Percentiles rank a stretch among this genome's conserved stretches.
These are phyloP conservation scores for Mungos mungo DNA, from an alignment of 2,113 vertebrate genomes.

Conservation along the genomic window DNA sequence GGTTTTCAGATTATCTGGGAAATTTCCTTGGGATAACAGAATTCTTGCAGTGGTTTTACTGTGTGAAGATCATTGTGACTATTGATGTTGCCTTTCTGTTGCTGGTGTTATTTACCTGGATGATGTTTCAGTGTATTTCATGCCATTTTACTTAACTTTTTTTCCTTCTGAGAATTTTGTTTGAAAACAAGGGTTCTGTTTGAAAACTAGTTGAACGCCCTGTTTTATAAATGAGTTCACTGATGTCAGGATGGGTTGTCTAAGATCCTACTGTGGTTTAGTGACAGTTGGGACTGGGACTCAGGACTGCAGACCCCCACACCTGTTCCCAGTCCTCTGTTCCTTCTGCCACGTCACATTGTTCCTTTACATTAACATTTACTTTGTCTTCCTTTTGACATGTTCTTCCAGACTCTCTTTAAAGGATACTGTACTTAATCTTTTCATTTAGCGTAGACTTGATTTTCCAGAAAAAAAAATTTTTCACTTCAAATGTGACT, in stretches of 20 bases:
- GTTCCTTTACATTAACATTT: background rate
- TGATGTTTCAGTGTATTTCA: background rate
- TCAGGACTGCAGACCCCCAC: rapidly evolving
- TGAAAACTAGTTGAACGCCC: background rate
- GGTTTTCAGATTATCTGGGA: background rate
- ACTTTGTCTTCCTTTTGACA: background rate
- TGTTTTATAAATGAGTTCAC: background rate
- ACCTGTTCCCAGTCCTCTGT: background rate
- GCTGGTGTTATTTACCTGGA: background rate
- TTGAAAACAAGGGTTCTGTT: background rate
- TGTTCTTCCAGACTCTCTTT: background rate
- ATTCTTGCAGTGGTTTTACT: too few species aligned
- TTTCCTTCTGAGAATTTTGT: background rate
- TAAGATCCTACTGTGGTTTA: rapidly evolving
- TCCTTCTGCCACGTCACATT: rapidly evolving
- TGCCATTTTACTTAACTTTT: background rate
- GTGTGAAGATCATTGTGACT: rapidly evolving
- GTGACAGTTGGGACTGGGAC: background rate
- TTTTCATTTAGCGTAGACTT: background rate
- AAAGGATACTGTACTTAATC: background rate
- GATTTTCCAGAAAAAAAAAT: background rate
- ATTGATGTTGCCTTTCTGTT: background rate
- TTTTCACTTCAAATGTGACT: background rate
- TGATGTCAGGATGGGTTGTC: background rate
- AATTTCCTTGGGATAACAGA: background rate